Percentiles rank a stretch among this genome's conserved stretches.
Conservation (phyloP, 2,888 invertebrate species). For the Acanthococcus lagerstroemiae region DNA sequence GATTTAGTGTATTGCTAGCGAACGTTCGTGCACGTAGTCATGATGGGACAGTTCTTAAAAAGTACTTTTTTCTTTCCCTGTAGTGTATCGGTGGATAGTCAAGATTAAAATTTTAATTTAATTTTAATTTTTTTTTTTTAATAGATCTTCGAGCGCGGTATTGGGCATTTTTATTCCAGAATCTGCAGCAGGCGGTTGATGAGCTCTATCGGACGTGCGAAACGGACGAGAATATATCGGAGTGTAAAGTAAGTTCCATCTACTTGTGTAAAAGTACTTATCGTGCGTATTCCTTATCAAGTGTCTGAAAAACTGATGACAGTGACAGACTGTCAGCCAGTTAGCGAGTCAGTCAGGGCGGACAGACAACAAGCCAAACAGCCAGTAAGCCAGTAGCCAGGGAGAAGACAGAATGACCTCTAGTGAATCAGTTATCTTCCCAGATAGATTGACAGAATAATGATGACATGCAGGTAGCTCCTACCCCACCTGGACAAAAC, state of each 20-base stretch:
- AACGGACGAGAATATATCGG: conserved; percentile 82
- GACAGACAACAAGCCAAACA: too few relatives aligned
- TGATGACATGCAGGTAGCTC: too few relatives aligned
- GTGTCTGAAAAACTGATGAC: background rate
- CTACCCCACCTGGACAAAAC: too few relatives aligned
- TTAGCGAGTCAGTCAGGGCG: too few relatives aligned
- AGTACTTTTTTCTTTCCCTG: background rate
- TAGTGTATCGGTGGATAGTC: background rate
- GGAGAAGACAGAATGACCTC: too few relatives aligned
- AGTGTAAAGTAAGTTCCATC: conserved; percentile 62
- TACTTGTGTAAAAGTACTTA: too few relatives aligned
- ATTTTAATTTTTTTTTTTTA: conserved; percentile 33
- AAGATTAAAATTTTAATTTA: background rate
- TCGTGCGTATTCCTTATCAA: background rate
- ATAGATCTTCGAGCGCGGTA: conserved; percentile 76
- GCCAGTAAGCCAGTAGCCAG: too few relatives aligned
- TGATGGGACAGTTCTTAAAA: conserved; percentile 7
- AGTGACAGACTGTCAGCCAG: too few relatives aligned
- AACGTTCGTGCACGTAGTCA: background rate
- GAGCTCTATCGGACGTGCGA: conserved; percentile 95
- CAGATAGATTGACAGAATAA: too few relatives aligned
- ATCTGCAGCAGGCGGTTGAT: conserved; percentile 82
- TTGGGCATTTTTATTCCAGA: conserved; percentile 92
- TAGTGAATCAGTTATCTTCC: too few relatives aligned
- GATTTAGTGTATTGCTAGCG: background rate